Conservation (phyloP, 2,113 vertebrate genomes). For the Corythoichthys intestinalis region DNA sequence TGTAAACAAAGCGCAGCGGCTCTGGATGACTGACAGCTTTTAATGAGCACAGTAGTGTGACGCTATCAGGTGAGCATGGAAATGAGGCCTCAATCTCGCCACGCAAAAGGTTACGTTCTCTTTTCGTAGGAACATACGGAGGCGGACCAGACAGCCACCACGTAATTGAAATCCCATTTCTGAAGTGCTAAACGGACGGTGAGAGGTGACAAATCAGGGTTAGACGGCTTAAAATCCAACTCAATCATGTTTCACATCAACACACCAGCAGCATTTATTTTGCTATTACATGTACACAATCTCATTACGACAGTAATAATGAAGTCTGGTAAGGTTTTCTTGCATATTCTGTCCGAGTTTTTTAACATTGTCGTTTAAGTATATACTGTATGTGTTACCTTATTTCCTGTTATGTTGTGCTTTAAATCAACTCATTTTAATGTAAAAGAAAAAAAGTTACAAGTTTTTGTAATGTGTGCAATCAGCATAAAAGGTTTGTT, state of each 20-base stretch:
- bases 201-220: constrained; percentile 8
- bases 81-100: constrained; percentile 66
- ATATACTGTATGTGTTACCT: neutral
- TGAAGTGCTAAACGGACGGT: constrained; percentile 29
- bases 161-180: constrained; percentile 60
- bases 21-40: constrained; percentile 67
- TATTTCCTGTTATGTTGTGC: neutral
- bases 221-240: constrained; percentile 5
- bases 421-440: neutral
- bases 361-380: neutral
- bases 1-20: constrained; percentile 47
- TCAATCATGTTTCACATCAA: constrained; percentile 5
- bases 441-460: neutral
- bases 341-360: no score
- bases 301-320: neutral
- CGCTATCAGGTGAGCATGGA: constrained; percentile 68
- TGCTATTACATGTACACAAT: constrained; percentile 7
- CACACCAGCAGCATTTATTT: neutral
- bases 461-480: neutral
- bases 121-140: constrained; percentile 62
- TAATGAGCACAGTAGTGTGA: constrained; percentile 69
- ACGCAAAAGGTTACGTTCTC: constrained; percentile 64
- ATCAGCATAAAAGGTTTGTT: neutral
- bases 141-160: constrained; percentile 30
- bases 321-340: neutral